Evolutionary conservation across 2,888 invertebrate genomes (phyloP), one percentile per base, ranked within the genome.

Genomic region (Amaurobius ferox): DNA sequence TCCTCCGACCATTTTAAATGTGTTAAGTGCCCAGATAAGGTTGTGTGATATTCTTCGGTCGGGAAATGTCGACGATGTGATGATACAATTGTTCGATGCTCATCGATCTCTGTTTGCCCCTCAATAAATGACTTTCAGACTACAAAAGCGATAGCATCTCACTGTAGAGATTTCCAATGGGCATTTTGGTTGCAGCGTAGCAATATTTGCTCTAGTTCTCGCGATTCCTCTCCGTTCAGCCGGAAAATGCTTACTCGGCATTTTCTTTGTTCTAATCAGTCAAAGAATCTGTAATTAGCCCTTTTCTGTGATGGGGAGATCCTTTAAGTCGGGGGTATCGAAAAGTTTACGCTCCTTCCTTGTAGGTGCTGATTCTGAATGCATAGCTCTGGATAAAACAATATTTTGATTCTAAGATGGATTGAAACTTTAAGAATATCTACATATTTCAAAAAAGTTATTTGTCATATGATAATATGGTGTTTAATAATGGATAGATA

Each of bases 181-280:
- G 68, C 66, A 19, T 55, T 55, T 66, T 35, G 5, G 19, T 68
- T 28, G 68, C 26, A 40, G 39, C 28, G 40, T 9, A 68, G 40
- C 40, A 23, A 68, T 68, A 68, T 68, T 68, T 68, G 68, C 35
- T 13, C 3, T 19, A 55, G 55, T 55, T 55, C 23, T 55, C 23
- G 16, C 40, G 28, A 16, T 68, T 23, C 68, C 40, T 28, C 40
- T 28, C 68, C 68, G 40, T 68, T 68, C 68, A 68, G 40, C 68
- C 68, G 68, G 26, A 40, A 68, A 68, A 68, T 68, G 40, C 40
- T 40, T 40, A 40, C 40, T 40, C 40, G 40, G 35, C 68, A 28
- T 35, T 68, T 68, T 68, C 40, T 68, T 68, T 68, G 68, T 68
- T 68, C 68, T 26, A 68, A 68, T 68, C 68, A 68, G 40, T 68